Conservation (phyloP, 92 coral and sea anemone species). For the Epizoanthus illoricatus region DNA sequence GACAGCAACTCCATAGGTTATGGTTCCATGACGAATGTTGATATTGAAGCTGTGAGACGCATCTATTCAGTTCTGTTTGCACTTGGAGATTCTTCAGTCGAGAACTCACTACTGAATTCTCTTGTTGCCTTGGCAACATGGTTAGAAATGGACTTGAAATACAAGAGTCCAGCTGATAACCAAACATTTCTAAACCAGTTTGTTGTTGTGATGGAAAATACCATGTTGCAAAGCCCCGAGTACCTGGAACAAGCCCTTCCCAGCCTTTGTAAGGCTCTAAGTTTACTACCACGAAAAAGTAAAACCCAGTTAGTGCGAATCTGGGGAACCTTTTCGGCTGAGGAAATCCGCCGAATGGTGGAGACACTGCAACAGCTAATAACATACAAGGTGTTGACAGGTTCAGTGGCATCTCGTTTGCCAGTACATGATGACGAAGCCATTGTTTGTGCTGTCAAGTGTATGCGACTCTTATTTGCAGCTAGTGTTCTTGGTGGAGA, state of each 20-base stretch:
- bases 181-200: slow-evolving; percentile 81
- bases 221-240: slow-evolving; percentile 93
- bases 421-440: slow-evolving; percentile 89
- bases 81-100: slow-evolving; percentile 80
- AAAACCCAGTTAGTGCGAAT: slow-evolving; percentile 76
- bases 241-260: slow-evolving; percentile 91
- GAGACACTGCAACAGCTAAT: slow-evolving; percentile 90
- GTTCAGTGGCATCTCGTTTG: slow-evolving; percentile 61
- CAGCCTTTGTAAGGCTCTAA: slow-evolving; percentile 79
- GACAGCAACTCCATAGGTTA: slow-evolving; percentile 41
- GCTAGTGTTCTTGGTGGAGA: slow-evolving; percentile 82
- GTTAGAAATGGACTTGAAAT: slow-evolving; percentile 74
- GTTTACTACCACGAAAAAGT: slow-evolving; percentile 63
- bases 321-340: slow-evolving; percentile 73
- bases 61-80: slow-evolving; percentile 75
- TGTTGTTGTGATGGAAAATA: slow-evolving; percentile 84
- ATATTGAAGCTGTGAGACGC: slow-evolving; percentile 75
- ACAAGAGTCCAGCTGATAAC: slow-evolving; percentile 58
- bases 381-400: slow-evolving; percentile 90
- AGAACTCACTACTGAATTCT: slow-evolving; percentile 89
- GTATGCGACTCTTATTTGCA: slow-evolving; percentile 75
- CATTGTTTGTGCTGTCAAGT: slow-evolving; percentile 80
- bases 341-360: slow-evolving; percentile 75
- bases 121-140: slow-evolving; percentile 70
- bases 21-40: slow-evolving; percentile 64